Evolutionary conservation across 2,888 invertebrate genomes (phyloP).

Genomic region (Cryptocephalus moraei): DNA sequence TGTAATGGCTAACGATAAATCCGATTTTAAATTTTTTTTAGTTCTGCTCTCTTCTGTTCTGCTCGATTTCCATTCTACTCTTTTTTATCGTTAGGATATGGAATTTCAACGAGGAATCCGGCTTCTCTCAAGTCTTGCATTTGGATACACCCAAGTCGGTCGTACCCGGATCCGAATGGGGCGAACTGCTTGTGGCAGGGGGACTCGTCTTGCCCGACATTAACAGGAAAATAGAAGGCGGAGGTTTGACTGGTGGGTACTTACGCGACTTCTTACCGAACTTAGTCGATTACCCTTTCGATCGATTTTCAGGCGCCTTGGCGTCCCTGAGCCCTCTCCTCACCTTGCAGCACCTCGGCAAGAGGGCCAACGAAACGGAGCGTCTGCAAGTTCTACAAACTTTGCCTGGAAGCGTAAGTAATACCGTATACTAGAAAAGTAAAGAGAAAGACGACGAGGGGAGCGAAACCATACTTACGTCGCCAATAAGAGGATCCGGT

Average conservation of each 20-base stretch:
- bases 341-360: constrained; percentile 41
- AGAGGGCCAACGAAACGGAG: constrained; percentile 41
- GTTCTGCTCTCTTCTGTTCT: too few relatives aligned
- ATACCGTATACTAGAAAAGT: neutral
- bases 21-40: too few relatives aligned
- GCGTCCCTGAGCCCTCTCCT: constrained; percentile 49
- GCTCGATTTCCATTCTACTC: too few relatives aligned
- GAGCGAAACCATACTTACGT: too few relatives aligned
- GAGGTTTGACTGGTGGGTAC: constrained; percentile 4
- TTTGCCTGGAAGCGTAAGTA: constrained; percentile 46
- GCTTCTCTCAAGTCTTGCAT: constrained; percentile 57
- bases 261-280: too few relatives aligned
- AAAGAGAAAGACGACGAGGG: too few relatives aligned
- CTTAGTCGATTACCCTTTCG: too few relatives aligned
- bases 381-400: constrained; percentile 42
- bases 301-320: constrained; percentile 37
- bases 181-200: constrained; percentile 50
- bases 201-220: constrained; percentile 47
- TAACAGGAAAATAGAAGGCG: constrained; percentile 20
- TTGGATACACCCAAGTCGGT: constrained; percentile 53
- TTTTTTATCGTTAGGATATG: constrained; percentile 43
- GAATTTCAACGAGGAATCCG: constrained; percentile 62
- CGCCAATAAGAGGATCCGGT: constrained; percentile 2
- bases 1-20: too few relatives aligned
- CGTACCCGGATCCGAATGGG: constrained; percentile 55